Conservation (phyloP, 1,140 invertebrate species). For the Brachionus paranguensis region DNA sequence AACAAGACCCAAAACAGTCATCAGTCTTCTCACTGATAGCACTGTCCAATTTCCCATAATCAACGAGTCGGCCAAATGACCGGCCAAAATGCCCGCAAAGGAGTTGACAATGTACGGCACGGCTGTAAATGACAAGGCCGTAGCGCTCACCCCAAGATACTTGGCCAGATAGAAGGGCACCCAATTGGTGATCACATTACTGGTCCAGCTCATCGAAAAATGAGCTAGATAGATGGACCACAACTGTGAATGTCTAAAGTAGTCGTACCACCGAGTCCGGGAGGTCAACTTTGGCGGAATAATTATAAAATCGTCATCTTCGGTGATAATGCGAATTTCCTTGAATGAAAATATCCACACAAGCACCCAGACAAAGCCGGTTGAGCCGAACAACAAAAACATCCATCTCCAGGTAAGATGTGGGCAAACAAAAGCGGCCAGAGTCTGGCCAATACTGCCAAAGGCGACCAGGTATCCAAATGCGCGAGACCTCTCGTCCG, state of each 20-base stretch:
- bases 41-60: constrained; percentile 66
- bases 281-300: constrained; percentile 51
- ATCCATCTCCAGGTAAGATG: constrained; percentile 66
- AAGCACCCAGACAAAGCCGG: constrained; percentile 67
- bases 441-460: constrained; percentile 70
- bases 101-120: constrained; percentile 73
- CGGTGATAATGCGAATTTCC: constrained; percentile 53
- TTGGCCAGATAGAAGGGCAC: constrained; percentile 68
- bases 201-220: constrained; percentile 78
- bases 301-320: constrained; percentile 55
- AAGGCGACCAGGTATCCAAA: constrained; percentile 71
- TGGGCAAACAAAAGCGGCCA: constrained; percentile 63
- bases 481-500: constrained; percentile 68
- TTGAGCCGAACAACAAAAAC: constrained; percentile 68
- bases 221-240: constrained; percentile 74
- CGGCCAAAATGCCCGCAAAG: constrained; percentile 66
- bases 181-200: constrained; percentile 78
- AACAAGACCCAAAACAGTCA: constrained; percentile 70
- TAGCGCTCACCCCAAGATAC: constrained; percentile 65
- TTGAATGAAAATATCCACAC: constrained; percentile 65
- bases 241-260: constrained; percentile 66
- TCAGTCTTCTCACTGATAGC: constrained; percentile 66
- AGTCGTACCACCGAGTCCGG: constrained; percentile 64
- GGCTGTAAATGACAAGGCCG: constrained; percentile 70
- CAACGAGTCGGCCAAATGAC: constrained; percentile 68